Percentiles rank a stretch among this genome's conserved stretches.
Evolutionary conservation across 2,888 invertebrate species (phyloP).

Genomic region (Stenolophus ochropezus): DNA sequence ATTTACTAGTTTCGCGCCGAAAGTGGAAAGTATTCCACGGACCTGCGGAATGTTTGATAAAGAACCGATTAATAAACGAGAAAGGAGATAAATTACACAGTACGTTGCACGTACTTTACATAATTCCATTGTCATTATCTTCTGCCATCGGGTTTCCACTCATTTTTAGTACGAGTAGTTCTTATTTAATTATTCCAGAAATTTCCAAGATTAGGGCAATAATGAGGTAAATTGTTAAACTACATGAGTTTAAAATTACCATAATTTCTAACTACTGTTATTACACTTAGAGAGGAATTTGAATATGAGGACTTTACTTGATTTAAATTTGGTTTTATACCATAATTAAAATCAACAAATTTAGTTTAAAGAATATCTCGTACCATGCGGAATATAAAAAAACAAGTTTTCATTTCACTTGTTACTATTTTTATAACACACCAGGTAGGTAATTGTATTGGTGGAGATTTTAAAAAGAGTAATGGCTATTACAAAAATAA

Average conservation of each 20-base stretch:
- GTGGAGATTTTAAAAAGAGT: no score
- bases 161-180: neutral
- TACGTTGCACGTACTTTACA: constrained; percentile 5
- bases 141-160: neutral
- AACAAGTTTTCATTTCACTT: neutral
- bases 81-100: constrained; percentile 6
- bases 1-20: neutral
- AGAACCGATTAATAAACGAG: neutral
- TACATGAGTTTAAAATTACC: neutral
- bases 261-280: neutral
- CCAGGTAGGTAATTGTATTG: no score
- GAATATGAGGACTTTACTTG: neutral
- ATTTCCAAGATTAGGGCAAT: constrained; percentile 12
- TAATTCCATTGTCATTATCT: constrained; percentile 21
- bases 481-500: no score
- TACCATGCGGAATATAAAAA: no score
- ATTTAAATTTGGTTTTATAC: neutral
- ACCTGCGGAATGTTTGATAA: neutral
- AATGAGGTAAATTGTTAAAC: constrained; percentile 3
- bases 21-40: neutral
- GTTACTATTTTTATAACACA: no score
- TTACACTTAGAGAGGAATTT: neutral
- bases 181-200: constrained; percentile 25
- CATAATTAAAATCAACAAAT: neutral
- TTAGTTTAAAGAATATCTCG: no score